Base-by-base conservation (phyloP, 2,113 vertebrate genomes). In the Argyrosomus japonicus region DNA sequence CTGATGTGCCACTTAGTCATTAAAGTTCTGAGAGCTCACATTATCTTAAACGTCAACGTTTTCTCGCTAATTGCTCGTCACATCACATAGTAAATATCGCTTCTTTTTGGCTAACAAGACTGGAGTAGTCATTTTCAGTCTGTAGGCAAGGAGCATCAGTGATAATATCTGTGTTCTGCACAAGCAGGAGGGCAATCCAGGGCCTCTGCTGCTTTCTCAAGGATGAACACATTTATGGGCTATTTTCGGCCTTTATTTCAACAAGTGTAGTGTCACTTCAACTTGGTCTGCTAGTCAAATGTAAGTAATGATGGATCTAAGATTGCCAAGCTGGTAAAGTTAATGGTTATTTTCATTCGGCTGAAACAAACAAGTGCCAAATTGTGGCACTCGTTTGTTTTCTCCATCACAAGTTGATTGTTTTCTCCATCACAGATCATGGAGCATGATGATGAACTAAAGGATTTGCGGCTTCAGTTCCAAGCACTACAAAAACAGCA, bases 401-500 rank as follows among this genome's bases (percentile, higher is more conserved):
- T 12, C 10, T 18, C 36, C 6, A 40, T 40, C 5, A 71, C 63
- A 5, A 54, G 1, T 19, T 58, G 0, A 50, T 65, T 57, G 7
- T 48, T 64, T 64, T 61, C 27, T 48, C 2, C 10, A 47, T 61
- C 29, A 13, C 4, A 89, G 85, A 82, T 61, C 21, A 93, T 94
- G 54, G 83, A 92, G 0, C 92, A 93, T 0, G 65, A 88, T 2
- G 81, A 92, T 14, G 80, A 83, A 32, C 63, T 87, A 1, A 91
- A 89, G 2, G 93, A 96, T 18, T 82, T 97, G 83, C 93, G 92
- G 87, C 95, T 96, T 70, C 97, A 97, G 93, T 97, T 98, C 77
- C 95, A 96, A 92, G 91, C 93, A 0, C 93, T 98, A 10, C 96
- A 99, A 91, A 95, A 97, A 56, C 97, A 97, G 75, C 97, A 98